Evolutionary conservation across 2,113 vertebrate genomes (phyloP), one percentile per base, ranked within the genome.

Genomic region (Phalacrocorax brasilianus): DNA sequence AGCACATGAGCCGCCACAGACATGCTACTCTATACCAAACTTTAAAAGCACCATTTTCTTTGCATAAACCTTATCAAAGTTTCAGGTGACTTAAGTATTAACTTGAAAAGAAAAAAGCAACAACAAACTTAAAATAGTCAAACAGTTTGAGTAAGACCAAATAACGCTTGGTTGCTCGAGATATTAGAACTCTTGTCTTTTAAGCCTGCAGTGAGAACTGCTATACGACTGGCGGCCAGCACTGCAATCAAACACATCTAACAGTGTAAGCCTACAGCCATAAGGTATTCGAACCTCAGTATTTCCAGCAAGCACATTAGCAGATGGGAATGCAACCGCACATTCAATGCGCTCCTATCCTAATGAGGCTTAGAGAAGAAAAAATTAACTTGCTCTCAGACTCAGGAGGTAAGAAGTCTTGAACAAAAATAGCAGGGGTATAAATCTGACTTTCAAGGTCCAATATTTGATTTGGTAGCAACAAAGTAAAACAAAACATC

Each of bases 401-500:
- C 40, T 35, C 12, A 52, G 61, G 65, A 89, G 80, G 62, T 7
- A 78, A 89, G 75, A 89, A 85, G 66, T 72, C 72, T 92, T 81
- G 42, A 90, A 83, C 67, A 94, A 95, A 97, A 92, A 92, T 88
- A 96, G 96, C 44, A 40, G 40, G 32, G n/a, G 18, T 53, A 91
- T 92, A 94, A 94, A 91, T 94, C 68, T 84, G 86, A 72, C 88
- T 96, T 91, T 67, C 67, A 80, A 78, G 52, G 52, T 84, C 52
- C 40, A 67, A 4, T 33, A 75, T 80, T 66, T 94, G 85, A 94
- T 86, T 86, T 86, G 83, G 71, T 93, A 96, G 82, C 93, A 95
- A 88, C 55, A 0, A 91, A 88, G 38, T 82, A 79, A 91, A 96
- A 72, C 91, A 82, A 86, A 91, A 63, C 63, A 93, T 93, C 35